Base-by-base conservation (phyloP, 2,113 vertebrate genomes). In the Sylvicapra grimmia region DNA sequence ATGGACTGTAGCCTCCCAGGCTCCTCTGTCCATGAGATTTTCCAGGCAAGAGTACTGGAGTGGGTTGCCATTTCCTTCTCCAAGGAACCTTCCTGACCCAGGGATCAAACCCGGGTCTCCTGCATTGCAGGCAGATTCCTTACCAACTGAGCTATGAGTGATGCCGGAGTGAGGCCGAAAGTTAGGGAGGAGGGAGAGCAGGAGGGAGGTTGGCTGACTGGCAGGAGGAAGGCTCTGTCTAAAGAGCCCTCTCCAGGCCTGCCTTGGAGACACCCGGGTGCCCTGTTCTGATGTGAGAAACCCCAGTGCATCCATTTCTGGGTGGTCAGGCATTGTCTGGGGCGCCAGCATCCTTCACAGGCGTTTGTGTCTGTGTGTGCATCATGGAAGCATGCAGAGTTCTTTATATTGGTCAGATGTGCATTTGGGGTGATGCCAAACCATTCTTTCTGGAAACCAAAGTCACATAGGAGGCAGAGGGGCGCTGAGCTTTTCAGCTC, bases 361-460 rank as follows among this genome's bases (percentile, higher is more conserved):
- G 47, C n/a, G 3, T 31, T 40, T 36, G 8, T 7, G 3, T 88
- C 33, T 72, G 65, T 10, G 58, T 12, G 21, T 1, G 15, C 1
- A 0, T 36, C 6, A 47, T 54, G 36, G 53, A 80, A 16, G 5
- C 18, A 1, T 1, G 2, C 23, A 6, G 15, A 36, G 8, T 14
- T 93, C 84, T 56, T 56, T 3, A 29, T 1, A 0, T 47, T 21
- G 56, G 29, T 79, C 44, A 40, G 4, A 29, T 18, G 27, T 79
- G 33, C 36, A 1, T 77, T 91, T 72, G 56, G 51, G 44, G 56
- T 21, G 47, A 51, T 5, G 27, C 80, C 51, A 44, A 58, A 15
- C 27, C 33, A 49, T 13, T 19, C 47, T 86, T 68, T 33, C 83
- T 80, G 5, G 12, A 79, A 77, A 79, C 51, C 49, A 87, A 65